A percentile compares a stretch with the other conserved stretches of the same genome.
These are phyloP conservation scores for Plagiodera versicolora DNA, from an alignment of 2,888 invertebrate species.

Conservation along the genomic window DNA sequence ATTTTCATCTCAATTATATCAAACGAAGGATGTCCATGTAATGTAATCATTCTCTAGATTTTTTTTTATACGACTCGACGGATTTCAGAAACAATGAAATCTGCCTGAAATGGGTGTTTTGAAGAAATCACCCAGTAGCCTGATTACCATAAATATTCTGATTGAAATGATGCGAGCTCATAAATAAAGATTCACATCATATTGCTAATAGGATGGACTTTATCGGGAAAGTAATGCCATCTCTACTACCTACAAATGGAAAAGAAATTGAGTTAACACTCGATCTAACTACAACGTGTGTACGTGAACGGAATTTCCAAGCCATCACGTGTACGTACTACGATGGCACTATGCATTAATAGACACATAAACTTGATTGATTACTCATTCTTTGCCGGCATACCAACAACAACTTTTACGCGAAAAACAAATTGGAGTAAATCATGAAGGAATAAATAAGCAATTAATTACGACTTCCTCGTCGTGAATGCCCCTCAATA, in stretches of 20 bases:
- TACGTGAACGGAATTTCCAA: constrained; percentile 32
- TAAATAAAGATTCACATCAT: too few species aligned
- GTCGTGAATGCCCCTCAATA: constrained; percentile 19
- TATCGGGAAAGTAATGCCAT: constrained; percentile 8
- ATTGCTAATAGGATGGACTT: neutral
- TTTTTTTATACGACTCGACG: too few species aligned
- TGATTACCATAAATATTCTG: too few species aligned
- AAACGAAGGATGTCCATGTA: too few species aligned
- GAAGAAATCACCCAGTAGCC: too few species aligned
- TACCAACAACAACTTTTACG: constrained; percentile 35
- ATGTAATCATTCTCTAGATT: too few species aligned
- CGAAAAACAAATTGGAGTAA: constrained; percentile 44
- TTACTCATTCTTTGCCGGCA: constrained; percentile 41
- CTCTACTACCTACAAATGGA: constrained; percentile 8
- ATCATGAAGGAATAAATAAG: constrained; percentile 27
- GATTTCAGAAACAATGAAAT: too few species aligned
- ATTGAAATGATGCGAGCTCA: too few species aligned
- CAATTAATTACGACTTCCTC: constrained; percentile 27
- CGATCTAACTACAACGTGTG: constrained; percentile 30
- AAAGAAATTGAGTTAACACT: constrained; percentile 30
- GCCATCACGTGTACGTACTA: constrained; percentile 40
- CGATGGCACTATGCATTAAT: constrained; percentile 46
- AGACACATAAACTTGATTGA: constrained; percentile 51
- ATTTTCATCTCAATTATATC: too few species aligned
- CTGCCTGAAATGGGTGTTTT: too few species aligned